Base-by-base conservation (phyloP, 2,113 vertebrate genomes). In the Sinocyclocheilus anophthalmus region DNA sequence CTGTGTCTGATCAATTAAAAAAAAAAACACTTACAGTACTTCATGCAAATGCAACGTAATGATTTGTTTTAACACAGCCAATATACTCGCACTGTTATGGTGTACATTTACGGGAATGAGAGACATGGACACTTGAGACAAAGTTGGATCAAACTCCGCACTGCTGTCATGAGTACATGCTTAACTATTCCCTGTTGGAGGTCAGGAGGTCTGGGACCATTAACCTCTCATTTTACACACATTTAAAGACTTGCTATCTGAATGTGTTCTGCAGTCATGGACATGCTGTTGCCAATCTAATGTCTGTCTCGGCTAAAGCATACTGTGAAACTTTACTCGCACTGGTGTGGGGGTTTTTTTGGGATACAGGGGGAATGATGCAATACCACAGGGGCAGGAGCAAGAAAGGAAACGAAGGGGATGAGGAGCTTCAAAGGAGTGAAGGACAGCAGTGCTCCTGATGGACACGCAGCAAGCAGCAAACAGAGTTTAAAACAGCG, bases 401-500 rank as follows among this genome's bases (percentile, higher is more conserved):
- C n/a, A n/a, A n/a, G n/a, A n/a, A n/a, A n/a, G n/a, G n/a, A n/a
- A n/a, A n/a, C n/a, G n/a, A 65, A 72, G 39, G 42, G 42, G 39
- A 86, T 93, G 90, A 92, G 76, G 76, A 83, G 91, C 92, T 93
- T 90, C 91, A 92, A n/a, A n/a, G n/a, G 90, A 89, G 86, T 93
- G 93, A 95, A 91, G 92, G 92, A 94, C 94, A 94, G 93, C 94
- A n/a, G n/a, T 94, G 93, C 93, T 91, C 90, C 91, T 94, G 93
- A 93, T 87, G 77, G 77, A 90, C 94, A 89, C 87, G 86, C 86
- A 88, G 88, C 88, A n/a, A n/a, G n/a, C n/a, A n/a, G n/a, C n/a
- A n/a, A n/a, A 33, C 55, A 73, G 91, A 91, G 87, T 76, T 63
- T 80, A 73, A 80, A 82, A 81, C 70, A 57, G n/a, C n/a, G n/a